These are phyloP conservation scores for Typhlichthys subterraneus DNA, from an alignment of 2,797 vertebrate genomes.

Conservation along the genomic window DNA sequence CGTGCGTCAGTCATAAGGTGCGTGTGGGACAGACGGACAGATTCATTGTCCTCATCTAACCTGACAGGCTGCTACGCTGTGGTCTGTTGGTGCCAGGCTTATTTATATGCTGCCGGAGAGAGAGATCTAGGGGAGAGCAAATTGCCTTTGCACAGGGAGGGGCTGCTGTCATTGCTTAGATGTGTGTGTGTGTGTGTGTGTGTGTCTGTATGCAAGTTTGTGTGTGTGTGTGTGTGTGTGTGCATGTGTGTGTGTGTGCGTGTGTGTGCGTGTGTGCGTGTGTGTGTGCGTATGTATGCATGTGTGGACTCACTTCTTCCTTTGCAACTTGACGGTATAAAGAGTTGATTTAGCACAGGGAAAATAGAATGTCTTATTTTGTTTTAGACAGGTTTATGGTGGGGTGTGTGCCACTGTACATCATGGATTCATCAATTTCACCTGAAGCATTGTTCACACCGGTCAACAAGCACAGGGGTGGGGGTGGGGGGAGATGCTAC, in stretches of 20 bases:
- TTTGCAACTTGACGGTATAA: slow-evolving; percentile 26
- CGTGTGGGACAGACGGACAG: slow-evolving; percentile 47
- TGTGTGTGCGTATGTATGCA: neutral
- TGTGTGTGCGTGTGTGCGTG: neutral
- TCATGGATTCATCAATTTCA: slow-evolving; percentile 40
- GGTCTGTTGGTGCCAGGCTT: slow-evolving; percentile 59
- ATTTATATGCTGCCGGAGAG: slow-evolving; percentile 73
- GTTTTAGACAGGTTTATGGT: slow-evolving; percentile 41
- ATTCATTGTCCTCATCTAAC: slow-evolving; percentile 67
- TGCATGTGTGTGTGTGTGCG: slow-evolving; percentile 9
- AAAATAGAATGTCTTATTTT: slow-evolving; percentile 53
- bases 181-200: slow-evolving; percentile 37
- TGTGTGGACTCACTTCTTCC: slow-evolving; percentile 28
- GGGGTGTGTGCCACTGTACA: slow-evolving; percentile 27
- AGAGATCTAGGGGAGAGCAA: slow-evolving; percentile 65
- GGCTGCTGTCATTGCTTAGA: slow-evolving; percentile 65
- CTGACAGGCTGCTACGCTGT: slow-evolving; percentile 61
- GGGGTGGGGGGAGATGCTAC: too few species aligned
- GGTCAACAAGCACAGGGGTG: slow-evolving; percentile 49
- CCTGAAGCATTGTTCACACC: slow-evolving; percentile 25
- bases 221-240: slow-evolving; percentile 39
- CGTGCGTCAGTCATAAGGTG: slow-evolving; percentile 39
- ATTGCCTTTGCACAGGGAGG: slow-evolving; percentile 66
- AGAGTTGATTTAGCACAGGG: slow-evolving; percentile 28
- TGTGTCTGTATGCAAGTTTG: too few species aligned